Evolutionary conservation across 1,140 invertebrate species (phyloP).

Genomic region (Melipona quadrifasciata): DNA sequence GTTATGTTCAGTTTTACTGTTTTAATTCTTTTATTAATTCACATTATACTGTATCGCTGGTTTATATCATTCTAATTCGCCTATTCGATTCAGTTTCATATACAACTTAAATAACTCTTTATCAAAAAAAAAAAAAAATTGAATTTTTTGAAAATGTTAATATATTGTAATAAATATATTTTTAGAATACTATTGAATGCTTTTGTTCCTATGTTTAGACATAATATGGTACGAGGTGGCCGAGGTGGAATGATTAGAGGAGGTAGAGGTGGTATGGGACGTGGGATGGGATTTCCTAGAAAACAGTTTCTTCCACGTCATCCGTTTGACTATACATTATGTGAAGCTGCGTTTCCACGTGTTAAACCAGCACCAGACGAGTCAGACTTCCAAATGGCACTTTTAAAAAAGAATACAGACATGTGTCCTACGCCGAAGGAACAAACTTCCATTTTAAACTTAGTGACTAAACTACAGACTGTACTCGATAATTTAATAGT

Average conservation of each 20-base stretch:
- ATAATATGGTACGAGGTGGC: slow-evolving; percentile 83
- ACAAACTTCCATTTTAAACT: slow-evolving; percentile 93
- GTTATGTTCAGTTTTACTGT: slow-evolving; percentile 1
- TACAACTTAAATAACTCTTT: background rate
- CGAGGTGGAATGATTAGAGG: slow-evolving; percentile 84
- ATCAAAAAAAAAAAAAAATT: background rate
- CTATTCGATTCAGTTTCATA: background rate
- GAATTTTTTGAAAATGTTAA: background rate
- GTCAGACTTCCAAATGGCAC: slow-evolving; percentile 59
- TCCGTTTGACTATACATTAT: slow-evolving; percentile 94
- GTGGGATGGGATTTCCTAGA: slow-evolving; percentile 85
- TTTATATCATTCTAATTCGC: background rate
- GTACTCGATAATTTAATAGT: slow-evolving; percentile 97
- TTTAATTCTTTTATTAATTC: background rate
- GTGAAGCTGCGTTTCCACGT: slow-evolving; percentile 93
- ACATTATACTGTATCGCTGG: background rate
- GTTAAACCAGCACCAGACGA: slow-evolving; percentile 90
- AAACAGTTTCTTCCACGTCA: slow-evolving; percentile 91
- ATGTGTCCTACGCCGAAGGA: slow-evolving; percentile 90
- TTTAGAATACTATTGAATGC: background rate
- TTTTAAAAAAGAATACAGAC: slow-evolving; percentile 61
- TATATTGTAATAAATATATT: background rate
- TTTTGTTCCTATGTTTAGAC: slow-evolving; percentile 21
- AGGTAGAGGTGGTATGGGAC: slow-evolving; percentile 86
- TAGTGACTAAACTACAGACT: slow-evolving; percentile 96